These are phyloP conservation scores for Propithecus deckenii DNA, from an alignment of 2,797 vertebrate species.

Conservation along the genomic window DNA sequence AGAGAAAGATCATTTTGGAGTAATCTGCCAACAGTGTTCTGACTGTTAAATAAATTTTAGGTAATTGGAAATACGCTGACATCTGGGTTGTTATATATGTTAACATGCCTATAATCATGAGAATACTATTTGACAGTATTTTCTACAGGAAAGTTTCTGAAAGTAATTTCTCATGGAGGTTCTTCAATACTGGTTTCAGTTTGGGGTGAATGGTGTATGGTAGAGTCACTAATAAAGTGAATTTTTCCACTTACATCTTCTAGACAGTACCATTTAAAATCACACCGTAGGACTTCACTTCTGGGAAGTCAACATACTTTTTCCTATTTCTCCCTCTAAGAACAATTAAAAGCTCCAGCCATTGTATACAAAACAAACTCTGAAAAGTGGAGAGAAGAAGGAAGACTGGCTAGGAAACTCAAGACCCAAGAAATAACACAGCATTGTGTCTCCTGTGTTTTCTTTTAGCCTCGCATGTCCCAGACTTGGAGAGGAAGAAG, in stretches of 20 bases:
- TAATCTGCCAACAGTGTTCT: slow-evolving; percentile 7
- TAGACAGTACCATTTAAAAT: neutral
- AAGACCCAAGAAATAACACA: neutral
- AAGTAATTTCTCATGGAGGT: neutral
- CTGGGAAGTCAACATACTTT: neutral
- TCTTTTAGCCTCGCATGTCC: neutral
- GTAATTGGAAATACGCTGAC: neutral
- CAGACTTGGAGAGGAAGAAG: neutral
- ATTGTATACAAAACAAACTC: neutral
- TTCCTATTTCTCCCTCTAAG: neutral
- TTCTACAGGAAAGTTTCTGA: neutral
- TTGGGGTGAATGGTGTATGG: neutral
- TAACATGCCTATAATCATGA: neutral
- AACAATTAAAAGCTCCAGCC: neutral
- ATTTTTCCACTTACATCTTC: neutral
- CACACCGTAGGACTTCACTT: neutral
- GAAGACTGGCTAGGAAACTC: neutral
- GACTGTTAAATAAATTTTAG: slow-evolving; percentile 1
- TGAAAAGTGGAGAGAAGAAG: neutral
- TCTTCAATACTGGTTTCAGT: neutral
- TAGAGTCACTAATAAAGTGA: neutral
- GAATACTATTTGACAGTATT: neutral
- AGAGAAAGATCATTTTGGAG: neutral
- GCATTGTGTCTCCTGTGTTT: neutral
- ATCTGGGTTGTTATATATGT: neutral